Conservation (phyloP, 2,113 vertebrate species). For the Aptenodytes forsteri region DNA sequence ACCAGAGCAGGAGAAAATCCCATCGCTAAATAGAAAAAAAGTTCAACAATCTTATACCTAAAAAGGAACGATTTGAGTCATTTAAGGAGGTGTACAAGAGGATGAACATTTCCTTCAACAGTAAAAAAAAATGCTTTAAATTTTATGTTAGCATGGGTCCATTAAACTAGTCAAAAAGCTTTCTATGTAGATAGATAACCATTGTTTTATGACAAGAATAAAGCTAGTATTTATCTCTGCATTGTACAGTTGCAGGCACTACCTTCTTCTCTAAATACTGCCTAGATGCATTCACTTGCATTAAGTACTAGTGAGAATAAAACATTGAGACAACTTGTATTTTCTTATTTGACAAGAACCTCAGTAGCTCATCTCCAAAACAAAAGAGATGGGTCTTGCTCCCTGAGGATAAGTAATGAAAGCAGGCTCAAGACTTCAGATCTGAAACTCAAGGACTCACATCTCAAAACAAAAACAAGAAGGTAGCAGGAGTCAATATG, state of each 20-base stretch:
- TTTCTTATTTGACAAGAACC: not conserved
- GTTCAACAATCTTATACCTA: constrained; percentile 96
- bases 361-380: not conserved
- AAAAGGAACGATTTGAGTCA: not conserved
- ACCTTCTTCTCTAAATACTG: not conserved
- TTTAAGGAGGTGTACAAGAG: not conserved
- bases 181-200: not conserved
- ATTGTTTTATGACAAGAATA: not conserved
- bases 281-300: not conserved
- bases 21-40: constrained; percentile 96
- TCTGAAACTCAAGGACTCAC: not conserved
- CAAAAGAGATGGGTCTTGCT: not conserved
- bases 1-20: constrained; percentile 95
- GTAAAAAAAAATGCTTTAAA: not conserved
- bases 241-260: not conserved
- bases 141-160: not conserved
- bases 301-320: not conserved
- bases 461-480: not conserved
- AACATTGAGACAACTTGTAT: not conserved
- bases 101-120: not conserved
- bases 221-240: not conserved
- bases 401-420: not conserved
- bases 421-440: not conserved
- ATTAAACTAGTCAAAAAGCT: not conserved
- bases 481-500: not conserved